Evolutionary conservation across 2,888 invertebrate genomes (phyloP).

Genomic region (Hermodice carunculata): DNA sequence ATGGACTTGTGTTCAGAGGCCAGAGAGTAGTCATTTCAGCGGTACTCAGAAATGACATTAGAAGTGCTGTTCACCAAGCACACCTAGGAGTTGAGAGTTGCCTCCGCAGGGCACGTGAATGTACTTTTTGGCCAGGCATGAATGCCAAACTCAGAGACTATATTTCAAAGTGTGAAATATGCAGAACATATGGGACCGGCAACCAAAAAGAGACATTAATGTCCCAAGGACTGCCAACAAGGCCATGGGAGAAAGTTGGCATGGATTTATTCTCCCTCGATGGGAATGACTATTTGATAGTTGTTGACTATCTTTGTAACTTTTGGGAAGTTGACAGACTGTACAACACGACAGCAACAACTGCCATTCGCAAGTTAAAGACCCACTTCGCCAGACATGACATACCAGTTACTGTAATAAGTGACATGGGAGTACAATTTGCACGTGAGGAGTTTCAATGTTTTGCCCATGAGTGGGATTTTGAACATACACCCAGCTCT

Average conservation of each 20-base stretch:
- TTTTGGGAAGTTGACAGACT: slow-evolving; percentile 37
- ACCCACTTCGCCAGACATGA: not conserved
- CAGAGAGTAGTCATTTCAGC: slow-evolving; percentile 2
- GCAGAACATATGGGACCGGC: too few species aligned
- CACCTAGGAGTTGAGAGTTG: slow-evolving; percentile 4
- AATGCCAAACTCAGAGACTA: too few species aligned
- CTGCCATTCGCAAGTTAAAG: slow-evolving; percentile 24
- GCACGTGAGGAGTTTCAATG: too few species aligned
- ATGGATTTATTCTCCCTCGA: slow-evolving; percentile 35
- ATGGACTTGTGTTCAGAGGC: slow-evolving; percentile 30
- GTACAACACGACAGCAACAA: slow-evolving; percentile 20
- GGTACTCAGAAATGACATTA: not conserved
- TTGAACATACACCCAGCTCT: too few species aligned
- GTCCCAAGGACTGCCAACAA: slow-evolving; percentile 23
- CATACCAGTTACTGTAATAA: too few species aligned
- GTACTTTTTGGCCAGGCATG: not conserved
- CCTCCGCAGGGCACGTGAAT: not conserved
- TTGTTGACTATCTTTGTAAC: slow-evolving; percentile 32
- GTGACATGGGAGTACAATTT: too few species aligned
- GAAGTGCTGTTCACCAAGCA: not conserved
- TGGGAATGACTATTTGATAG: slow-evolving; percentile 31
- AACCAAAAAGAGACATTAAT: slow-evolving; percentile 25
- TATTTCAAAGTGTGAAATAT: too few species aligned
- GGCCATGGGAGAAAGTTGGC: slow-evolving; percentile 38
- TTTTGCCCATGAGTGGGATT: too few species aligned